A percentile compares a stretch with the other conserved stretches of the same genome.
Conservation (phyloP, 64 coral and sea anemone genomes). For the Stichodactyla helianthus region DNA sequence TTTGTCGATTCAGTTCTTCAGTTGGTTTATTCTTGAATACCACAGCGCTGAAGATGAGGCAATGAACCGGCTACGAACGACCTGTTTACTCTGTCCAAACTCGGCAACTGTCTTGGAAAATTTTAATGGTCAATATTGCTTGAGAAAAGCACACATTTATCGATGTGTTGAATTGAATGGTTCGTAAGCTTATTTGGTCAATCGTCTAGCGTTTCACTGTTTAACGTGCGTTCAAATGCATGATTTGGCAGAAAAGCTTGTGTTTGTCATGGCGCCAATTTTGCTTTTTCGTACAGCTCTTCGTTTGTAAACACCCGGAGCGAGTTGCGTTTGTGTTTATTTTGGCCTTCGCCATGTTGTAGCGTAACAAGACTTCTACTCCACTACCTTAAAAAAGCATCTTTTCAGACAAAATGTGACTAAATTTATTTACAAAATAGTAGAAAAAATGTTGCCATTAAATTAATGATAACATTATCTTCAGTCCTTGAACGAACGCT, state of each 20-base stretch:
- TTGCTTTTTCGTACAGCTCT: neutral
- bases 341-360: neutral
- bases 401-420: neutral
- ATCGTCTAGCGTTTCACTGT: constrained; percentile 9
- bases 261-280: constrained; percentile 3
- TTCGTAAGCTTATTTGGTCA: constrained; percentile 48
- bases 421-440: neutral
- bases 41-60: neutral
- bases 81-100: constrained; percentile 20
- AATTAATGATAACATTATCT: neutral
- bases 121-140: constrained; percentile 65
- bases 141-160: constrained; percentile 50
- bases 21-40: constrained; percentile 23
- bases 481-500: neutral
- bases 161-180: constrained; percentile 49
- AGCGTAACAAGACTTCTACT: neutral
- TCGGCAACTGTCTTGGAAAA: constrained; percentile 50
- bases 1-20: constrained; percentile 21
- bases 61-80: neutral
- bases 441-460: neutral
- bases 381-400: neutral
- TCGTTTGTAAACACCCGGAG: neutral
- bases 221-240: neutral
- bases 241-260: constrained; percentile 9
- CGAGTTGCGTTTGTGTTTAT: neutral